Evolutionary conservation across 2,888 invertebrate genomes (phyloP).

Genomic region (Drosophila villosipedis): DNA sequence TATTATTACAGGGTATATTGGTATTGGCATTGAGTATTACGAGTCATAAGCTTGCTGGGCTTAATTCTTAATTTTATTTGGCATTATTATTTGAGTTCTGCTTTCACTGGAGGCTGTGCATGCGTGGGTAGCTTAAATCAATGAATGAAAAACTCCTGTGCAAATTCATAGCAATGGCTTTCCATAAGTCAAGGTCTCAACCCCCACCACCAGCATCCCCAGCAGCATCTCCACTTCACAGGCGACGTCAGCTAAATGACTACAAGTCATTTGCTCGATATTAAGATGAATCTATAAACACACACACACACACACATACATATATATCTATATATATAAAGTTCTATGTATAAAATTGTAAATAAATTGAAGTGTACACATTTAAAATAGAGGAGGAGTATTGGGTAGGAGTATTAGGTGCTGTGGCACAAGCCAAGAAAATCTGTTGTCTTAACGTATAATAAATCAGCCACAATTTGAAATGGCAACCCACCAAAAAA

Average conservation of each 20-base stretch:
- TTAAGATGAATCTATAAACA: slow-evolving; percentile 23
- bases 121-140: background rate
- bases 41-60: background rate
- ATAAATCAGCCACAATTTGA: slow-evolving; percentile 77
- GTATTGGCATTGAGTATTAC: background rate
- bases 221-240: background rate
- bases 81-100: background rate
- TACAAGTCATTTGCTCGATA: slow-evolving; percentile 29
- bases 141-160: background rate
- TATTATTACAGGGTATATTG: too few relatives aligned
- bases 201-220: background rate
- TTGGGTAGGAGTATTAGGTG: too few relatives aligned
- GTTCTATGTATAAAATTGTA: background rate
- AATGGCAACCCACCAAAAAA: slow-evolving; percentile 30
- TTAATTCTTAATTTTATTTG: background rate
- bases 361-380: slow-evolving; percentile 20
- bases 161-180: slow-evolving; percentile 11
- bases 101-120: background rate
- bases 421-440: slow-evolving; percentile 40
- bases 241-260: slow-evolving; percentile 27
- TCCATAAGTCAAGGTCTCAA: slow-evolving; percentile 9
- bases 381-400: slow-evolving; percentile 4
- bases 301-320: background rate
- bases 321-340: background rate
- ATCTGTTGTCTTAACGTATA: slow-evolving; percentile 80